These are phyloP conservation scores for Cheilosia pagana DNA, from an alignment of 2,888 invertebrate species.

Conservation along the genomic window DNA sequence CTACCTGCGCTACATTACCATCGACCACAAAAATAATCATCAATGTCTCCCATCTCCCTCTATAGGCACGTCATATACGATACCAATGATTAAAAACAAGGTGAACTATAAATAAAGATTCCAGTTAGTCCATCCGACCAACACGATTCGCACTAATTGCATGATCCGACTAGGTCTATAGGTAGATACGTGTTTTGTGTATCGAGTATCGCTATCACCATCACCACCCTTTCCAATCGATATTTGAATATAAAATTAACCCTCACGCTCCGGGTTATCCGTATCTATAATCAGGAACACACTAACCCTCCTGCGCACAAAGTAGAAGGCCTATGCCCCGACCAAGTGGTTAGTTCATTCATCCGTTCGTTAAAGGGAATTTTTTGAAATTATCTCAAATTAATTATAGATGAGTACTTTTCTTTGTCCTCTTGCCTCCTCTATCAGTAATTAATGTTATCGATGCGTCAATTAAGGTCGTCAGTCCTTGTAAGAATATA, in stretches of 20 bases:
- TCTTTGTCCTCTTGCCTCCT: not conserved
- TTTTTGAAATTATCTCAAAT: constrained; percentile 56
- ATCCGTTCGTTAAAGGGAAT: constrained; percentile 51
- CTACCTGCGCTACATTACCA: not conserved
- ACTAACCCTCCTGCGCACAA: constrained; percentile 2
- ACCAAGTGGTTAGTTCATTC: constrained; percentile 21
- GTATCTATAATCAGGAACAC: constrained; percentile 32
- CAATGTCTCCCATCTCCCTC: not conserved
- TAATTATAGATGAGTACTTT: constrained; percentile 59
- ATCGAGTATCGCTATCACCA: not conserved
- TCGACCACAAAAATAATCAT: constrained; percentile 26
- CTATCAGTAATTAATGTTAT: constrained; percentile 37
- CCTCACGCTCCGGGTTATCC: constrained; percentile 33
- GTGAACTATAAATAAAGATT: constrained; percentile 57
- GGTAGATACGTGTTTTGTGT: no score
- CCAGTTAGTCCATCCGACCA: constrained; percentile 38
- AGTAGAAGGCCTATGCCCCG: not conserved
- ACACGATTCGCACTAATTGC: constrained; percentile 54
- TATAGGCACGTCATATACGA: not conserved
- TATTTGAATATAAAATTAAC: constrained; percentile 41
- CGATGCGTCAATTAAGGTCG: constrained; percentile 57
- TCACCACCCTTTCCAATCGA: constrained; percentile 26
- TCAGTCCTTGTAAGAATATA: constrained; percentile 34
- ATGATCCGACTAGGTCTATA: constrained; percentile 20
- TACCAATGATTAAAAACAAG: constrained; percentile 52